phyloP scores from a whole-genome alignment of 2,797 vertebrate species.

The Podarcis siculus region DNA sequence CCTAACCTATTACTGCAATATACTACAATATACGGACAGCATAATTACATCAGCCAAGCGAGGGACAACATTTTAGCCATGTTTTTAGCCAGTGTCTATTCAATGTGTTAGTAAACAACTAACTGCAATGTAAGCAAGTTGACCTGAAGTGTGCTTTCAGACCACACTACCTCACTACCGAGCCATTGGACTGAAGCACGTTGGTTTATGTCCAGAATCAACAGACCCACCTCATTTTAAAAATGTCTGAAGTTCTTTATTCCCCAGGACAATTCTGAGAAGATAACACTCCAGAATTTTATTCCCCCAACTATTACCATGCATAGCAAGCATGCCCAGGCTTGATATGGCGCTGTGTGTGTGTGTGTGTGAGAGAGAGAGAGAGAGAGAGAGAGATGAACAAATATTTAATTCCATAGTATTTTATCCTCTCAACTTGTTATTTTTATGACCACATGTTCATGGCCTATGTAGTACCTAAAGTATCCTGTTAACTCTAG shows the following conservation, averaged over 20 bases:
- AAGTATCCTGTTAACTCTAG: background rate
- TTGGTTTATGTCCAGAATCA: background rate
- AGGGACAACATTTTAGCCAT: no score
- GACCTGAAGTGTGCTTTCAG: background rate
- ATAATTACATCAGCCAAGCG: background rate
- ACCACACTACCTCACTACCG: background rate
- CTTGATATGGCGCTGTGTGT: background rate
- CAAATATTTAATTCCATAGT: background rate
- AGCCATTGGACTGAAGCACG: background rate
- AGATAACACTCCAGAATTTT: background rate
- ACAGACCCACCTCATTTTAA: background rate
- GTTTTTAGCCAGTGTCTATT: background rate
- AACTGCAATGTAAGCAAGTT: background rate
- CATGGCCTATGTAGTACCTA: rapidly evolving
- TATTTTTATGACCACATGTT: background rate
- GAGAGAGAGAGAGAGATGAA: background rate
- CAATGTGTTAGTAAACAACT: background rate
- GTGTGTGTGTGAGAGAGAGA: no score
- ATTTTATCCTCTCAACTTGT: background rate
- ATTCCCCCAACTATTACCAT: background rate
- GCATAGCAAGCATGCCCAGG: background rate
- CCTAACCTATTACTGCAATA: background rate
- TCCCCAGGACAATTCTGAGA: background rate
- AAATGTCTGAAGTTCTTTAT: background rate
- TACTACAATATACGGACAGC: background rate